phyloP scores from a whole-genome alignment of 2,797 vertebrate genomes.

The Lepidocolaptes lacrymiger region DNA sequence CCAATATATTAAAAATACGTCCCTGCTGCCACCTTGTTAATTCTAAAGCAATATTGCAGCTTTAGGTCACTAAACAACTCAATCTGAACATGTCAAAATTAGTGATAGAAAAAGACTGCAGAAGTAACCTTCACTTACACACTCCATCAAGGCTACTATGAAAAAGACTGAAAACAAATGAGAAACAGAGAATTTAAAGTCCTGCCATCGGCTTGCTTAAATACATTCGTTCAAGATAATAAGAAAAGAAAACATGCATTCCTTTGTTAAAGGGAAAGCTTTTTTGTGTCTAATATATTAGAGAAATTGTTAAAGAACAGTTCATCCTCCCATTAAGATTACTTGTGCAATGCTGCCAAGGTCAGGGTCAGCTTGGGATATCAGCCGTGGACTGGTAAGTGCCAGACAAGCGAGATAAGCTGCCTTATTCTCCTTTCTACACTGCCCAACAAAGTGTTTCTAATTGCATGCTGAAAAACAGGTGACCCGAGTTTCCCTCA shows the following conservation, averaged over 20 bases:
- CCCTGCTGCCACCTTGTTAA: fast-evolving
- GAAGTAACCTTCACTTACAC: not conserved
- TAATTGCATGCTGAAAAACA: constrained; percentile 49
- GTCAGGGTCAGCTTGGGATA: constrained; percentile 57
- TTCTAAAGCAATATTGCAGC: not conserved
- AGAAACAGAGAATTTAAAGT: not conserved
- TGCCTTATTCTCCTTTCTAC: not conserved
- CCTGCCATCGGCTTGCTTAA: not conserved
- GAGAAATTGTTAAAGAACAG: constrained; percentile 40
- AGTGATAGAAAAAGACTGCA: not conserved
- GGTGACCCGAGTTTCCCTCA: constrained; percentile 22
- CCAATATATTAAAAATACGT: not conserved
- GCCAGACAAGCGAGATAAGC: constrained; percentile 37
- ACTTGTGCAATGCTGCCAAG: constrained; percentile 35
- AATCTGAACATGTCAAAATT: not conserved
- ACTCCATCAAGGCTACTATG: not conserved
- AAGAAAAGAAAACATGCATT: not conserved
- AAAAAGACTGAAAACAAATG: not conserved
- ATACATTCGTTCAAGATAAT: constrained; percentile 22
- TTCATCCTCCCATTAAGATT: constrained; percentile 30
- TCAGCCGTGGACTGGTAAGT: not conserved
- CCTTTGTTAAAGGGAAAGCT: not conserved
- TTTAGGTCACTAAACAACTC: not conserved
- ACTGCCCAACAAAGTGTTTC: not conserved
- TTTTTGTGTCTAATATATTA: not conserved